A percentile compares a stretch with the other conserved stretches of the same genome.
Conservation (phyloP, 2,797 vertebrate species). For the Liparis tanakae region DNA sequence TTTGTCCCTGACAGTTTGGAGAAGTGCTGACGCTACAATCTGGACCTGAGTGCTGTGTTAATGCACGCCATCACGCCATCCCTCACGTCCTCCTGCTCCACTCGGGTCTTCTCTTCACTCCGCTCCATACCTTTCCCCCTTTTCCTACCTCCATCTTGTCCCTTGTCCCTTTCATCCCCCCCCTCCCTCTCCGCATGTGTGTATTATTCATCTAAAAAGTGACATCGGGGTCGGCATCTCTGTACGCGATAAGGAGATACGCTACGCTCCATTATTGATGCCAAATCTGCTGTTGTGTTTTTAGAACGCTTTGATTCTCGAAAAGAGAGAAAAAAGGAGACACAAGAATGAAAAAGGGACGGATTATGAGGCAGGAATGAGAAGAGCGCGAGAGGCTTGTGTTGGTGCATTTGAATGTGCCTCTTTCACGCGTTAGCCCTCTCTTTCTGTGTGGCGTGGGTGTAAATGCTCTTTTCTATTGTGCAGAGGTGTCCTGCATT, state of each 20-base stretch:
- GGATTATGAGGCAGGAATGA: conserved; percentile 40
- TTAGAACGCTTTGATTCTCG: conserved; percentile 57
- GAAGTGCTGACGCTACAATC: conserved; percentile 82
- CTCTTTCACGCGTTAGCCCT: conserved; percentile 29
- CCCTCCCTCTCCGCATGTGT: conserved; percentile 63
- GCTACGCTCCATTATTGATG: conserved; percentile 82
- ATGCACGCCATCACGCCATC: conserved; percentile 72
- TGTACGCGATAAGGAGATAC: conserved; percentile 76
- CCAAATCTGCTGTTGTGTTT: conserved; percentile 71
- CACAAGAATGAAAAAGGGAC: conserved; percentile 35
- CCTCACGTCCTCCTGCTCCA: conserved; percentile 42
- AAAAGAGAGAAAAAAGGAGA: conserved; percentile 36
- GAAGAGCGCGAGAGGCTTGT: conserved; percentile 44
- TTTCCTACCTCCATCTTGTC: conserved; percentile 62
- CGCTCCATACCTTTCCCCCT: conserved; percentile 45
- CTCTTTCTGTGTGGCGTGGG: conserved; percentile 50
- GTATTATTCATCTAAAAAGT: conserved; percentile 86
- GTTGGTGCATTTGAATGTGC: conserved; percentile 59
- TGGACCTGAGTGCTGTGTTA: conserved; percentile 81
- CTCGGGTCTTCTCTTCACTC: conserved; percentile 58
- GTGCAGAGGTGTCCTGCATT: conserved; percentile 72
- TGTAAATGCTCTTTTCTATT: conserved; percentile 55
- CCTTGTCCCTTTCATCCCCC: conserved; percentile 55
- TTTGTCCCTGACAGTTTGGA: conserved; percentile 76
- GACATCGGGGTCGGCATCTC: conserved; percentile 70